A percentile compares a stretch with the other conserved stretches of the same genome.
phyloP scores from a whole-genome alignment of 2,888 invertebrate genomes.

The Mesopsocus fuscifrons region DNA sequence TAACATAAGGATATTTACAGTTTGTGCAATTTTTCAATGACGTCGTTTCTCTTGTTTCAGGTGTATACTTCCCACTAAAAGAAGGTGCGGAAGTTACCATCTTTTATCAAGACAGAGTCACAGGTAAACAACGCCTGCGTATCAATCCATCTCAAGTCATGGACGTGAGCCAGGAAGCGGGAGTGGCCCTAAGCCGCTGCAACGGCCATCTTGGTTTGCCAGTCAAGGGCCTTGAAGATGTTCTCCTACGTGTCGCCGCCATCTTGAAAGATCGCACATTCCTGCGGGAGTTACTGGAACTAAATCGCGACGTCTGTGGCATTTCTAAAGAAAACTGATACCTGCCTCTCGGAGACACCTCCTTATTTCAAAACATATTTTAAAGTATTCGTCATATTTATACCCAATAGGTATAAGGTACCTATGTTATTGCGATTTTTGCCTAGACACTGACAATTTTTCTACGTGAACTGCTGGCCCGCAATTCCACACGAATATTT shows the following conservation, averaged over 20 bases:
- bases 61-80: conserved; percentile 66
- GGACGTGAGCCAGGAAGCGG: conserved; percentile 27
- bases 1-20: too few relatives aligned
- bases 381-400: too few relatives aligned
- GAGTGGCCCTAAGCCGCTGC: conserved; percentile 42
- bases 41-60: conserved; percentile 24
- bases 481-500: too few relatives aligned
- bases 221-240: conserved; percentile 37
- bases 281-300: conserved; percentile 52
- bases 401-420: too few relatives aligned
- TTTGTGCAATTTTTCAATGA: too few relatives aligned
- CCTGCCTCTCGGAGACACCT: conserved; percentile 1
- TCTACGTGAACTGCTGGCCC: too few relatives aligned
- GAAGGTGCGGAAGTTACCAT: conserved; percentile 21
- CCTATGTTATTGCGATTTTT: too few relatives aligned
- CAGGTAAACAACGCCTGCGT: neutral
- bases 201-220: conserved; percentile 51
- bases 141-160: neutral
- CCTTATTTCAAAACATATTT: too few relatives aligned
- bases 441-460: too few relatives aligned
- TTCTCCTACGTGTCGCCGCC: conserved; percentile 42
- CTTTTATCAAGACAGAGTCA: conserved; percentile 5
- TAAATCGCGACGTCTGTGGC: conserved; percentile 62
- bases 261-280: conserved; percentile 52
- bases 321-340: conserved; percentile 53